Evolutionary conservation across 2,113 vertebrate species (phyloP).

Genomic region (Pleuronectes platessa): DNA sequence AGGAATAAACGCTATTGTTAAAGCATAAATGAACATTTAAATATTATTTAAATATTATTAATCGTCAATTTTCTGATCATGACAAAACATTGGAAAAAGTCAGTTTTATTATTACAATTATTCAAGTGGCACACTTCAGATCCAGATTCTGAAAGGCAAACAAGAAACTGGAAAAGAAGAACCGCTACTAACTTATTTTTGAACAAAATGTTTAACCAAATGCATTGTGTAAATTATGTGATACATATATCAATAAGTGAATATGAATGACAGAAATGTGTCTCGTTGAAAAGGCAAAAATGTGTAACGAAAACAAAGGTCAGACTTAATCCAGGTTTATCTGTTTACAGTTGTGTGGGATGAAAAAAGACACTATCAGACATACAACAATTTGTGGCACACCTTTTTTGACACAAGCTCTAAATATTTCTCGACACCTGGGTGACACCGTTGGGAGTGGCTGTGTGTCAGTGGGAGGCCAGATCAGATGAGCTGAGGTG

Average conservation of each 20-base stretch:
- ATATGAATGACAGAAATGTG: not conserved
- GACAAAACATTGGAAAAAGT: not conserved
- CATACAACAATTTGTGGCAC: slow-evolving; percentile 20
- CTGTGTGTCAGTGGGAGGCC: slow-evolving; percentile 24
- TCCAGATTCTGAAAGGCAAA: too few relatives aligned
- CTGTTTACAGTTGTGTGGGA: not conserved
- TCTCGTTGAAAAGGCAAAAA: not conserved
- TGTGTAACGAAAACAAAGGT: not conserved
- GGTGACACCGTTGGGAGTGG: not conserved
- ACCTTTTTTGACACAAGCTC: slow-evolving; percentile 25
- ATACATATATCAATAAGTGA: too few relatives aligned
- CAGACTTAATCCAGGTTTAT: not conserved
- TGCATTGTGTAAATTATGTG: not conserved
- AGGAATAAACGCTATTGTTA: too few relatives aligned
- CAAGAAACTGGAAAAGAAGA: too few relatives aligned
- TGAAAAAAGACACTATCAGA: slow-evolving; percentile 19
- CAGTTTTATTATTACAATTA: not conserved
- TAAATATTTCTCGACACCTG: slow-evolving; percentile 46
- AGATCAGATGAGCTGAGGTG: slow-evolving; percentile 38
- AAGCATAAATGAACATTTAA: too few relatives aligned
- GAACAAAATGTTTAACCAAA: not conserved
- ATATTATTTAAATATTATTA: not conserved
- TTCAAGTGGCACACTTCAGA: not conserved
- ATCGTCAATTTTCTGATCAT: not conserved
- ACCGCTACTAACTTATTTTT: too few relatives aligned